Evolutionary conservation across 2,888 invertebrate species (phyloP), one percentile per base, ranked within the genome.

Genomic region (Temnothorax rugatulus): DNA sequence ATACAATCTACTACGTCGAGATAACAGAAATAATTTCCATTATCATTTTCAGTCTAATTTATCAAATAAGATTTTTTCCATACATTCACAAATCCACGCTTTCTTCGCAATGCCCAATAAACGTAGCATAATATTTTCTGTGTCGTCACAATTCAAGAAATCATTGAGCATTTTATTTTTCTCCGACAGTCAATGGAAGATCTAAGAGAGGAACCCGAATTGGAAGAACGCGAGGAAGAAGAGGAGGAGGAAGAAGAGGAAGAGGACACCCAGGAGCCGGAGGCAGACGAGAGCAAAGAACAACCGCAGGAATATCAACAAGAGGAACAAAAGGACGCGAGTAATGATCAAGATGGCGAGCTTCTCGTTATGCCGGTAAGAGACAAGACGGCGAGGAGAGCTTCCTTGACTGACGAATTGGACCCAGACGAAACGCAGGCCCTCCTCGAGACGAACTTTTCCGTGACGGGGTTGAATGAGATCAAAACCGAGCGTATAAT

Each of bases 191-290:
- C 95, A 52, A 95, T 95, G 95, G 95, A 94, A 82, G 95, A 95
- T 86, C 89, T 95, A n/a, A 91, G 87, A 47, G 95, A 95, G 76
- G 94, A 95, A 73, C 95, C 95, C 29, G 94, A 95, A 85, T 92
- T 95, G 52, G 95, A 95, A 89, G 95, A 94, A 84, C 89, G 92
- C 82, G 94, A 93, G 85, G 92, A 92, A 81, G 92, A 94, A 38
- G 95, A 95, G 41, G 88, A 92, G 41, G 94, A 94, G 71, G 94
- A 92, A 59, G 94, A 93, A 8, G 92, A 93, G 3, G 93, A 94
- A 57, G 92, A 93, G 91, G 93, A 47, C 91, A 93, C 57, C 92
- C 47, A 74, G 41, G 54, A 85, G 11, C 7, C 79, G 61, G 68
- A 86, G 69, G 71, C 85, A 34, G 83, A 89, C 11, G 41, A 34